These are phyloP conservation scores for Ammodytes marinus DNA, from an alignment of 2,113 vertebrate genomes.

Conservation along the genomic window DNA sequence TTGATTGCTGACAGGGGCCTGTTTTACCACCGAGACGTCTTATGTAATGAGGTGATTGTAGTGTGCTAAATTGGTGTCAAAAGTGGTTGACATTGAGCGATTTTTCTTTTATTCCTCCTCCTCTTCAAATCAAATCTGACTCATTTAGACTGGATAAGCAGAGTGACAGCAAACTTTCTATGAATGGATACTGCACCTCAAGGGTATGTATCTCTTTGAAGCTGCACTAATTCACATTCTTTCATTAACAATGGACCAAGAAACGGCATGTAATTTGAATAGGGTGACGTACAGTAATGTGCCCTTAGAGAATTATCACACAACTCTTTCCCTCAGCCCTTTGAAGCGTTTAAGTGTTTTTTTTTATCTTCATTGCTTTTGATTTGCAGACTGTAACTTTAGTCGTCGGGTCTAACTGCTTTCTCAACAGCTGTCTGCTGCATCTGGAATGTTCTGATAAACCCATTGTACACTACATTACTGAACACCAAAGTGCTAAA, in stretches of 20 bases:
- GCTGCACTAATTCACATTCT: not conserved
- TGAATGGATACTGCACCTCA: not conserved
- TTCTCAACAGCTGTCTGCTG: too few species aligned
- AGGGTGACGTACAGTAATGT: not conserved
- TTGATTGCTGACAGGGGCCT: not conserved
- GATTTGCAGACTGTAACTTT: too few species aligned
- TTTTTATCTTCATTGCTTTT: too few species aligned
- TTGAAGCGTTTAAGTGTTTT: too few species aligned
- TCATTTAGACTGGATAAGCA: not conserved
- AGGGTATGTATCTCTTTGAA: not conserved
- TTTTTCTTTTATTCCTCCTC: slow-evolving; percentile 35
- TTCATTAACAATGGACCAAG: not conserved
- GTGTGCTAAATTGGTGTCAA: not conserved
- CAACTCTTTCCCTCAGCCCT: not conserved
- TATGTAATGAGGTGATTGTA: not conserved
- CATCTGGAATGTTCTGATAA: too few species aligned
- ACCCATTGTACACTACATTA: too few species aligned
- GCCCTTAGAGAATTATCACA: not conserved
- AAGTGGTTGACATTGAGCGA: slow-evolving; percentile 34
- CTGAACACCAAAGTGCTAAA: too few species aligned
- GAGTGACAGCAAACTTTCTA: not conserved
- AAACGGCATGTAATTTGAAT: not conserved
- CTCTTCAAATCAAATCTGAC: slow-evolving; percentile 8
- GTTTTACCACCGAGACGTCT: not conserved
- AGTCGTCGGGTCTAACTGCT: too few species aligned